Base-by-base conservation (phyloP, 2,888 invertebrate species). In the Agonopterix alstromeriana region DNA sequence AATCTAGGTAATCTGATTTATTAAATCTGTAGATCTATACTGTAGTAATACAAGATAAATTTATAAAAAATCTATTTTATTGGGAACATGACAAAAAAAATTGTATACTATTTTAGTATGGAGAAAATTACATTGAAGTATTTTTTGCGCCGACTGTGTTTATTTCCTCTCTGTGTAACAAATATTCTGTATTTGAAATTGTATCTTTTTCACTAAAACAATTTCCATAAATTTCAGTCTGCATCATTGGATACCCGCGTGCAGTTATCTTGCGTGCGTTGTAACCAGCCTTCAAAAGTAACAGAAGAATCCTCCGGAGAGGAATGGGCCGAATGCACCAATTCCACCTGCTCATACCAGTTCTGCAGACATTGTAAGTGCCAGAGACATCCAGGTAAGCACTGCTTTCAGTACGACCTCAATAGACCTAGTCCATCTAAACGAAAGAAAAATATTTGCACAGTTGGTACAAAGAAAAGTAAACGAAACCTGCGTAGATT, bases 261-360 rank as follows among this genome's bases (percentile, higher is more conserved):
- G 45, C 85, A 89, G 56, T 55, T 84, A 50, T 61, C 76, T 38
- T 90, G 90, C 73, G 75, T 76, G 14, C 70, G 81, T 36, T 89
- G 90, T 55, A 59, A 69, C 17, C 77, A 79, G 44, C 89, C 89
- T 10, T 84, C 89, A n/a, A 84, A 83, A 63, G 74, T 89, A n/a
- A 82, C 78, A 43, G 67, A 76, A 51, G 84, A 85, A 56, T 45
- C 53, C 35, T 61, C 73, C 38, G 87, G 84, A 49, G 91, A 90
- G 72, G 80, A 88, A 63, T 90, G 90, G 90, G 86, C 82, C 47
- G 84, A 89, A 67, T 91, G 91, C 67, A 84, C 83, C 55, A 83
- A 82, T 63, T 58, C 54, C 49, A 77, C 78, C 58, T 90, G 90
- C 72, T 67, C 82, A 43, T 86, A 84, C 73, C 81, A 87, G 66